Base-by-base conservation (phyloP, 2,797 vertebrate genomes). In the Rhinella marina region DNA sequence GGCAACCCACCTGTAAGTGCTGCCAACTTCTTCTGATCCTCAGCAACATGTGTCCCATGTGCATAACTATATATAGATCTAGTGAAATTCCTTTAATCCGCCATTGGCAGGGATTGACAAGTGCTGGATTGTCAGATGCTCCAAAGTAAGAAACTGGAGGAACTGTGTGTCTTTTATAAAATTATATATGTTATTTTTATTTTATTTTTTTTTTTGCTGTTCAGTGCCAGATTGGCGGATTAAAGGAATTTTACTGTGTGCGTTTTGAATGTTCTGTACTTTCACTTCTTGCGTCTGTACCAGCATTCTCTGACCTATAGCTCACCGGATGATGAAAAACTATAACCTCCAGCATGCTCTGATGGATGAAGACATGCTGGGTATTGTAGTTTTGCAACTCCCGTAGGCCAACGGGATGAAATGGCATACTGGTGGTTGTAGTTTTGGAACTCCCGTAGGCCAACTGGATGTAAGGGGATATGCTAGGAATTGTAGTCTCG, bases 1-100 rank as follows among this genome's bases (percentile, higher is more conserved):
- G 94, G 97, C 96, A 1, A 95, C 94, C 62, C 95, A 94, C 90
- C 92, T 97, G 96, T 97, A 94, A 97, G 96, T 97, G 90, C 88
- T n/a, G 82, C 82, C 25, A 29, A 23, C 16, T 16, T 5, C 11
- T 56, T 41, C 27, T 12, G 41, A 41, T 6, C n/a, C 10, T 66
- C 62, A 66, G 10, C 9, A 10, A 66, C 27, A 68, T 27, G 66
- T 68, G 64, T 25, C 10, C 21, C 9, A n/a, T 66, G n/a, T 62
- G 14, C 23, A 8, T 14, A 21, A n/a, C 17, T 6, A 5, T 7
- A 12, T 62, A 7, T 62, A 10, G 7, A 29, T 27, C 7, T 27
- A 14, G 66, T 68, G 3, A 72, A 17, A 10, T 41, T 32, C 68
- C 29, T 19, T 32, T 73, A 66, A 66, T 12, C 9, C 5, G 17